Evolutionary conservation across 2,113 vertebrate species (phyloP).

Genomic region (Enhydra lutris): DNA sequence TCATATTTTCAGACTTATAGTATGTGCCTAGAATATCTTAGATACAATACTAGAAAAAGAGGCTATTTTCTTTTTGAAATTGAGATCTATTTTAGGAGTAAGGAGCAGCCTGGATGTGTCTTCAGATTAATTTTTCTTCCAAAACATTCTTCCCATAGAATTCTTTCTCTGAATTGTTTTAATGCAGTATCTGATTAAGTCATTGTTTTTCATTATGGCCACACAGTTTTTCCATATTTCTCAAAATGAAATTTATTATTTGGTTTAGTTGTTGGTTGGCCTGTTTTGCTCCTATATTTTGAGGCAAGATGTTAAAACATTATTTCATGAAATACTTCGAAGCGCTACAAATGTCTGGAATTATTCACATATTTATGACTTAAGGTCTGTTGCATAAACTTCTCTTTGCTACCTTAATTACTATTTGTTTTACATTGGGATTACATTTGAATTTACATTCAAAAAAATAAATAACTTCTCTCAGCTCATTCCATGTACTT

Average conservation of each 20-base stretch:
- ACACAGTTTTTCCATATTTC: not conserved
- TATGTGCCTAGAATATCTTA: slow-evolving; percentile 48
- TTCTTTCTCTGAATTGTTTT: slow-evolving; percentile 38
- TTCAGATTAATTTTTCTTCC: slow-evolving; percentile 48
- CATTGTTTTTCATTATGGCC: slow-evolving; percentile 53
- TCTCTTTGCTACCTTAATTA: not conserved
- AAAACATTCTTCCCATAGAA: slow-evolving; percentile 21
- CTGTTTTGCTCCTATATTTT: not conserved
- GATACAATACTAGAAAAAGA: slow-evolving; percentile 14
- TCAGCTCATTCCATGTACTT: not conserved
- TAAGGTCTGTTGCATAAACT: not conserved
- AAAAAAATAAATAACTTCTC: not conserved
- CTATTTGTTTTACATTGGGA: not conserved
- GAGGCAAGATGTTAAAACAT: not conserved
- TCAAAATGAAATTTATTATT: slow-evolving; percentile 50
- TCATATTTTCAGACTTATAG: slow-evolving; percentile 26
- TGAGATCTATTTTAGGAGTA: slow-evolving; percentile 55
- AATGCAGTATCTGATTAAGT: slow-evolving; percentile 7
- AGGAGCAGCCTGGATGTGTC: not conserved
- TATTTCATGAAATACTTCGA: not conserved
- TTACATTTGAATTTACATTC: no score
- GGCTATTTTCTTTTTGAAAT: slow-evolving; percentile 56
- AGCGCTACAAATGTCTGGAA: slow-evolving; percentile 2
- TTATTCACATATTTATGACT: not conserved
- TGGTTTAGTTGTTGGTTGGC: not conserved